Evolutionary conservation across 1,140 invertebrate species (phyloP).

Genomic region (Andricus grossulariae): DNA sequence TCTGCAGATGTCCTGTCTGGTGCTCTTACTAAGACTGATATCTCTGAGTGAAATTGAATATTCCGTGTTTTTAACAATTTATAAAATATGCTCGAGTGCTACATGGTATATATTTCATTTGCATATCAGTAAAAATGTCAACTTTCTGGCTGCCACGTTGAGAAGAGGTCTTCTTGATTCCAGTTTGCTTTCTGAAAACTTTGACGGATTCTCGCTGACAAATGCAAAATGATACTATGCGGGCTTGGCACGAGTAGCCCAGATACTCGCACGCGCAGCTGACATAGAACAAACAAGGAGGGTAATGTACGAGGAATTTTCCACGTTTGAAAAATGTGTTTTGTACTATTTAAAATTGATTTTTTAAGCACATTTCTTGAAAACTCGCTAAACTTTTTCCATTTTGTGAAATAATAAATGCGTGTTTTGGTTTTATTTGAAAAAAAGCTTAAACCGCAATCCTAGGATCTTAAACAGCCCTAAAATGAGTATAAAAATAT

Average conservation of each 20-base stretch:
- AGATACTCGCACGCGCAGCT: conserved; percentile 20
- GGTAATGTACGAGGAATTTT: too few relatives aligned
- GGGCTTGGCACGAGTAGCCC: background rate
- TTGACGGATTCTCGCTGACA: conserved; percentile 11
- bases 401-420: too few relatives aligned
- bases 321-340: too few relatives aligned
- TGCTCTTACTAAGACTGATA: too few relatives aligned
- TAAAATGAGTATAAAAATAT: too few relatives aligned
- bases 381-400: too few relatives aligned
- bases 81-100: background rate
- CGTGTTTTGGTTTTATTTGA: too few relatives aligned
- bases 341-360: too few relatives aligned
- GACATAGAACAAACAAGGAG: background rate
- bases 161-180: background rate
- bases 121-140: conserved; percentile 6
- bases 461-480: too few relatives aligned
- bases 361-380: too few relatives aligned
- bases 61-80: background rate
- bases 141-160: background rate
- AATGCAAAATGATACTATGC: conserved; percentile 16
- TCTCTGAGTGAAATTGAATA: background rate
- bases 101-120: background rate
- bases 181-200: background rate
- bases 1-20: too few relatives aligned
- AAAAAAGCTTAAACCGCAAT: too few relatives aligned